These are phyloP conservation scores for Xylocopa sonorina DNA, from an alignment of 1,140 invertebrate species.

Conservation along the genomic window DNA sequence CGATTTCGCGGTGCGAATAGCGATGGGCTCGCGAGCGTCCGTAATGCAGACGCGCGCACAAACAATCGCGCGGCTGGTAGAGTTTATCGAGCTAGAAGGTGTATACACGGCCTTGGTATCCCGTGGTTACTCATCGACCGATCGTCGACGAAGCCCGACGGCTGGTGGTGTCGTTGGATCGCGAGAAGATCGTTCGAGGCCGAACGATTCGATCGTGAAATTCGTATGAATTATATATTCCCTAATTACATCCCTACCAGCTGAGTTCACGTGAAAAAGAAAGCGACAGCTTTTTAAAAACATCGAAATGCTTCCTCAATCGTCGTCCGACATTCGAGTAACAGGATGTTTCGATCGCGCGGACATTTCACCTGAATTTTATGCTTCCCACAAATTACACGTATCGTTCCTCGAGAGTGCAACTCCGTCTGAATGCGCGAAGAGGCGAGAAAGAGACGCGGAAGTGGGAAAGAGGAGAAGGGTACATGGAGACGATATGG, in stretches of 20 bases:
- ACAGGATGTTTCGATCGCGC: too few species aligned
- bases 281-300: too few species aligned
- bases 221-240: too few species aligned
- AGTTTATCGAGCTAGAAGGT: constrained; percentile 72
- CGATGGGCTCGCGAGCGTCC: background rate
- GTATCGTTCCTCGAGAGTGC: too few species aligned
- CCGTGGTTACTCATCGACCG: constrained; percentile 79
- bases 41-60: constrained; percentile 16
- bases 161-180: constrained; percentile 66
- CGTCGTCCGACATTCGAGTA: background rate
- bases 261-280: too few species aligned
- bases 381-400: background rate
- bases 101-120: constrained; percentile 77
- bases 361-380: background rate
- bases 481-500: too few species aligned
- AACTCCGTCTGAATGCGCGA: background rate
- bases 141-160: constrained; percentile 62
- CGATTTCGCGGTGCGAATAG: background rate
- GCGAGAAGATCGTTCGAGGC: constrained; percentile 59
- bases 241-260: too few species aligned
- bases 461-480: background rate
- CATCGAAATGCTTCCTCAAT: too few species aligned
- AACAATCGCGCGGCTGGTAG: constrained; percentile 32
- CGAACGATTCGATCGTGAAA: constrained; percentile 4
- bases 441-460: background rate